phyloP scores from a whole-genome alignment of 2,113 vertebrate genomes.

The Amia ocellicauda region DNA sequence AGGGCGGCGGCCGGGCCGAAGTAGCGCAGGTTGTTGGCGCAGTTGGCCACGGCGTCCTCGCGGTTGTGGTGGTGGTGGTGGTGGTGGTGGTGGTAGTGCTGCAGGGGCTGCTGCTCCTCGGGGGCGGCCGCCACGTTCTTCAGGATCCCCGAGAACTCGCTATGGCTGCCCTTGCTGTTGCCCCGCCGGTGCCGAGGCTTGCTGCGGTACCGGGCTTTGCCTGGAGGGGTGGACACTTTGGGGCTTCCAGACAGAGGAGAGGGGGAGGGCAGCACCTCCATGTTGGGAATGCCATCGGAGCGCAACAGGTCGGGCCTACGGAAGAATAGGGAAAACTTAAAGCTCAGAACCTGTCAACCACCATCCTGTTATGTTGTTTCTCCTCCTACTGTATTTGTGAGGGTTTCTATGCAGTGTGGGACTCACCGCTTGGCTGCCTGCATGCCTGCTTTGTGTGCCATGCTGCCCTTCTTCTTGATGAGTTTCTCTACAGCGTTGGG shows the following conservation, averaged over 20 bases:
- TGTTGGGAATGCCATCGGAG: conserved; percentile 85
- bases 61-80: conserved; percentile 52
- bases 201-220: conserved; percentile 87
- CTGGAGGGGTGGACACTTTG: conserved; percentile 79
- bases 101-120: conserved; percentile 58
- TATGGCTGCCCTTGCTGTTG: conserved; percentile 92
- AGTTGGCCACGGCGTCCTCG: conserved; percentile 82
- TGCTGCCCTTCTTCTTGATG: conserved; percentile 88
- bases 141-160: conserved; percentile 78
- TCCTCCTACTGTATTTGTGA: too few relatives aligned
- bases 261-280: conserved; percentile 71
- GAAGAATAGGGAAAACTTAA: conserved; percentile 5
- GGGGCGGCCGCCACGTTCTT: conserved; percentile 61
- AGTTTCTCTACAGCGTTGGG: conserved; percentile 93
- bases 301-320: conserved; percentile 86
- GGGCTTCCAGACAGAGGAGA: conserved; percentile 89
- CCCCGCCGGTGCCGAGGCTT: conserved; percentile 92
- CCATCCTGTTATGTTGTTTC: too few relatives aligned
- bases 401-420: not conserved
- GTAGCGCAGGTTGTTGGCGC: conserved; percentile 89
- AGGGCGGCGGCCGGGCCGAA: conserved; percentile 93
- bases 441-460: conserved; percentile 79
- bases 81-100: conserved; percentile 48
- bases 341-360: not conserved
- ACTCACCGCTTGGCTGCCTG: conserved; percentile 81